phyloP scores from a whole-genome alignment of 2,113 vertebrate genomes.

The Cochlearius cochlearius region DNA sequence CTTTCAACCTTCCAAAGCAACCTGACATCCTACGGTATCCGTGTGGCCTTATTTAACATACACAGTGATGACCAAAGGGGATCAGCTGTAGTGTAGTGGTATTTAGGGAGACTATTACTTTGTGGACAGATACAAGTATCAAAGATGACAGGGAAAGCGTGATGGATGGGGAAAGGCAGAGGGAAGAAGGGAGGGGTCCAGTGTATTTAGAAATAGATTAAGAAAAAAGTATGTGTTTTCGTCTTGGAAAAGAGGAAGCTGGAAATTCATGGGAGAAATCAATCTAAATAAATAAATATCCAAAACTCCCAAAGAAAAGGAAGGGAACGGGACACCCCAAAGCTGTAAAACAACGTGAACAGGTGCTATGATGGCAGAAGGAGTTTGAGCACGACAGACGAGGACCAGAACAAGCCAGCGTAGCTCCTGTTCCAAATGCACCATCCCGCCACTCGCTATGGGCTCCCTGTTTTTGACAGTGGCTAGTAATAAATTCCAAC shows the following conservation, averaged over 20 bases:
- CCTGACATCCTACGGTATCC: not conserved
- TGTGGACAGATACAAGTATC: not conserved
- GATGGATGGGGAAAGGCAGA: not conserved
- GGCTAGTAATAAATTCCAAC: not conserved
- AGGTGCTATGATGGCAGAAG: not conserved
- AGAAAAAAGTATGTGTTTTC: not conserved
- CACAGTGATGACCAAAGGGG: not conserved
- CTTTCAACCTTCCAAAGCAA: not conserved
- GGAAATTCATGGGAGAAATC: not conserved
- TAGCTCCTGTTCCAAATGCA: not conserved
- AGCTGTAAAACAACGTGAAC: not conserved
- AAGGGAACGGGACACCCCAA: not conserved
- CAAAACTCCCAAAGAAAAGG: not conserved
- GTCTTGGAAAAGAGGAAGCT: not conserved
- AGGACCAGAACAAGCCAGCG: not conserved
- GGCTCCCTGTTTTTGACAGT: not conserved
- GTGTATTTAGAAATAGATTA: not conserved
- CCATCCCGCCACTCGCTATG: not conserved
- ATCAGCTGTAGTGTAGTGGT: not conserved
- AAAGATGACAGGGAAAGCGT: not conserved
- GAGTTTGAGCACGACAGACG: not conserved
- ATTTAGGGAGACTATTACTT: fast-evolving
- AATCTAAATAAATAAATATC: not conserved
- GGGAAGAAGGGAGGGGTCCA: not conserved
- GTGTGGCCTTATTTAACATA: not conserved